These are phyloP conservation scores for Tragelaphus strepsiceros DNA, from an alignment of 2,113 vertebrate genomes.

Conservation along the genomic window DNA sequence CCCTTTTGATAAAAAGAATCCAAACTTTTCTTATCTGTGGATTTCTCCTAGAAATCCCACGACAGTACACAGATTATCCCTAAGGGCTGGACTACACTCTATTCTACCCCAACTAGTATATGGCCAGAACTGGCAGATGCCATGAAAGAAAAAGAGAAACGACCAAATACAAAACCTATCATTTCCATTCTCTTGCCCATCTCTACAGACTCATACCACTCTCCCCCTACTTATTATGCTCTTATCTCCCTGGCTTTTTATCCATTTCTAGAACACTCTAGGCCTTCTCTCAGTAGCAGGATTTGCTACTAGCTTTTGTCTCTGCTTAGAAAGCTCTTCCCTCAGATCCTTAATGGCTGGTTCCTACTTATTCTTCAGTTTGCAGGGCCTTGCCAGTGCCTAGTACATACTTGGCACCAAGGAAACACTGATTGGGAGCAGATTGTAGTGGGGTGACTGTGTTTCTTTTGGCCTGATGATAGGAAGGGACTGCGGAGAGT, in stretches of 20 bases:
- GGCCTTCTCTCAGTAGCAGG: neutral
- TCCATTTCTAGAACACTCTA: neutral
- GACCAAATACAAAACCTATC: neutral
- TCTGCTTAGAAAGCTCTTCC: neutral
- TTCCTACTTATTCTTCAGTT: neutral
- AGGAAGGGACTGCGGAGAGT: neutral
- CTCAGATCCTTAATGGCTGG: neutral
- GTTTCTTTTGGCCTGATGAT: constrained; percentile 11
- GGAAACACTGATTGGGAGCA: neutral
- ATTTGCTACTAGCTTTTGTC: neutral
- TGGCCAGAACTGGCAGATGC: neutral
- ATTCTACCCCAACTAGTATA: neutral
- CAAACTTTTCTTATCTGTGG: neutral
- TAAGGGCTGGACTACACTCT: neutral
- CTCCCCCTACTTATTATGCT: neutral
- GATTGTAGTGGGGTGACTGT: neutral
- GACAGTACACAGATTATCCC: neutral
- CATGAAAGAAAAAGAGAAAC: neutral
- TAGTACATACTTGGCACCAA: neutral
- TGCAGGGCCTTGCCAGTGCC: neutral
- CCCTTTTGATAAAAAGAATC: neutral
- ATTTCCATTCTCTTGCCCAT: neutral
- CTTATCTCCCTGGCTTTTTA: neutral
- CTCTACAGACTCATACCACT: neutral
- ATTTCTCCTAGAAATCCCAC: neutral